Evolutionary conservation across 2,888 invertebrate species (phyloP).

Genomic region (Deilephila elpenor): DNA sequence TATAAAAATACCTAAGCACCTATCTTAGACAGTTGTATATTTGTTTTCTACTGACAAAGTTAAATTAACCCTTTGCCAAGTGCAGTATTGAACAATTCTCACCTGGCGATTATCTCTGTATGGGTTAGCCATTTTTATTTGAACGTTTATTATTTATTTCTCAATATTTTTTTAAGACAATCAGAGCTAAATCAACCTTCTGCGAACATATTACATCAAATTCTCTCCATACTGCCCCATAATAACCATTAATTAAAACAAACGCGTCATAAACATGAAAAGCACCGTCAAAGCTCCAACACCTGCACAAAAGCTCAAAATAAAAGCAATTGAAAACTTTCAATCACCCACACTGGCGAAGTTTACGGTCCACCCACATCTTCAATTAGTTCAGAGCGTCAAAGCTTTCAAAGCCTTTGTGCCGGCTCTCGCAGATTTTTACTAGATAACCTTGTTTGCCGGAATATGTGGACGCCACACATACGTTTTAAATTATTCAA

Average conservation of each 20-base stretch:
- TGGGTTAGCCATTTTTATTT: too few species aligned
- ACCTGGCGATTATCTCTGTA: too few species aligned
- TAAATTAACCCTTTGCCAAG: too few species aligned
- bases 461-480: neutral
- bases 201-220: too few species aligned
- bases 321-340: slow-evolving; percentile 2
- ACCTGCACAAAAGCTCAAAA: neutral
- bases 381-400: slow-evolving; percentile 8
- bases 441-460: neutral
- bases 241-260: neutral
- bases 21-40: too few species aligned
- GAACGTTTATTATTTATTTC: too few species aligned
- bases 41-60: too few species aligned
- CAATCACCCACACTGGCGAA: neutral
- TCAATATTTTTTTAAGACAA: too few species aligned
- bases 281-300: neutral
- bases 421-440: neutral
- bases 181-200: too few species aligned
- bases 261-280: neutral
- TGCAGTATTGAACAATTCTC: too few species aligned
- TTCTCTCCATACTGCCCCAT: neutral
- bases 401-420: neutral
- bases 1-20: too few species aligned
- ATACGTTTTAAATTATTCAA: neutral
- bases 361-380: slow-evolving; percentile 11